Percentiles rank a stretch among this genome's conserved stretches.
phyloP scores from a whole-genome alignment of 2,797 vertebrate species.

The Microctenopoma steveboyesi region DNA sequence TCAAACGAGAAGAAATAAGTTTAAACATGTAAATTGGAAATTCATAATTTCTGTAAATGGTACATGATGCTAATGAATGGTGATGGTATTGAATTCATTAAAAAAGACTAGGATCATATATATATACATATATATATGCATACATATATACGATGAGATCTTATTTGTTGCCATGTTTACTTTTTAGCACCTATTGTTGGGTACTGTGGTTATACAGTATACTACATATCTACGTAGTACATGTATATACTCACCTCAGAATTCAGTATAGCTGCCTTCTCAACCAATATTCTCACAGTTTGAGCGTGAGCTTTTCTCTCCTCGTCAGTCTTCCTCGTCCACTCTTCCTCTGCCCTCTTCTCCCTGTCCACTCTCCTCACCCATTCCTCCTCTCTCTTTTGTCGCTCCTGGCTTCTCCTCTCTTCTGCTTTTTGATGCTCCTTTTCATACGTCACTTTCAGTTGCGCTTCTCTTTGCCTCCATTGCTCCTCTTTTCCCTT shows the following conservation, averaged over 20 bases:
- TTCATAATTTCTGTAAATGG: not conserved
- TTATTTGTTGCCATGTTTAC: slow-evolving; percentile 13
- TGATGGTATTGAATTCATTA: not conserved
- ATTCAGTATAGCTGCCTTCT: slow-evolving; percentile 35
- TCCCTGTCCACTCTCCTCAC: slow-evolving; percentile 7
- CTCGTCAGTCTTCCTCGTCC: slow-evolving; percentile 27
- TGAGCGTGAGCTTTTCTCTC: slow-evolving; percentile 29
- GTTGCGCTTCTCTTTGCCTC: slow-evolving; percentile 32
- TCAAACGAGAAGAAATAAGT: not conserved
- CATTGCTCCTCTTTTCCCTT: slow-evolving; percentile 32
- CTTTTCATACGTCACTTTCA: slow-evolving; percentile 29
- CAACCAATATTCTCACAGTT: slow-evolving; percentile 27
- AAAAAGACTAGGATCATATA: not conserved
- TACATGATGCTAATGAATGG: not conserved
- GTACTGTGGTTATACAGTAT: not conserved
- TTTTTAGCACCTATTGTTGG: slow-evolving; percentile 12
- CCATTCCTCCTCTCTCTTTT: slow-evolving; percentile 24
- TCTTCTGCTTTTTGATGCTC: slow-evolving; percentile 29
- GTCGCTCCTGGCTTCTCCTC: slow-evolving; percentile 27
- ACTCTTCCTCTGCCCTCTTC: slow-evolving; percentile 30
- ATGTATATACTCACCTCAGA: slow-evolving; percentile 43
- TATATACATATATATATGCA: too few relatives aligned
- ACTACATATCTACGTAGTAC: slow-evolving; percentile 12
- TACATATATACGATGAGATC: not conserved
- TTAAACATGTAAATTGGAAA: slow-evolving; percentile 1